Evolutionary conservation across 2,888 invertebrate species (phyloP).

Genomic region (Machimus atricapillus): DNA sequence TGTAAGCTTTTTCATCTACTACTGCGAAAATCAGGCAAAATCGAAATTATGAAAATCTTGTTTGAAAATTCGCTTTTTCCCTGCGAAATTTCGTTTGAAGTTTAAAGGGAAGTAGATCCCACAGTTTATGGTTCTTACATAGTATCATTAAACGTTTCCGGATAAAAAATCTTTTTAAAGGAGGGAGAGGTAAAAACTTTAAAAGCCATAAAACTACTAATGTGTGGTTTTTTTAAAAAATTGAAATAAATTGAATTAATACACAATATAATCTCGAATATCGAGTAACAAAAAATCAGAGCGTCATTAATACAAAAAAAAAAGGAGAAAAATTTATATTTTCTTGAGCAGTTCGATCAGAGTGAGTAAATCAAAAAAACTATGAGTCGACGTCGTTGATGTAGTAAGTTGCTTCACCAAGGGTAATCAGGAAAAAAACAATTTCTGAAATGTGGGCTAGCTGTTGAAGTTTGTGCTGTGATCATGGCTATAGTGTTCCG

Average conservation of each 20-base stretch:
- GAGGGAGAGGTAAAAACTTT: neutral
- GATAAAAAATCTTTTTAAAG: neutral
- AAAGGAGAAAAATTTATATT: neutral
- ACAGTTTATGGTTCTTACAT: neutral
- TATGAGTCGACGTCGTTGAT: neutral
- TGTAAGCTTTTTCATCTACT: too few species aligned
- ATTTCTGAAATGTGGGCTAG: conserved; percentile 54
- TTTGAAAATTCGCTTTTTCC: too few species aligned
- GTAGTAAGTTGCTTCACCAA: conserved; percentile 21
- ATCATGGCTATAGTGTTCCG: conserved; percentile 66
- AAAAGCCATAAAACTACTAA: neutral
- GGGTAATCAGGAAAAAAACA: conserved; percentile 45
- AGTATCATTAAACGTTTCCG: neutral
- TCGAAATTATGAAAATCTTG: too few species aligned
- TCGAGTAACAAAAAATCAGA: conserved; percentile 49
- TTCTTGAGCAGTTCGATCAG: conserved; percentile 31
- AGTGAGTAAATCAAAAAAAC: conserved; percentile 33
- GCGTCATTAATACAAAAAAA: conserved; percentile 45
- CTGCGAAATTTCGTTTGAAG: too few species aligned
- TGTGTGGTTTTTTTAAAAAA: conserved; percentile 11
- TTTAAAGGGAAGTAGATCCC: neutral
- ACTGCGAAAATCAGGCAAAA: too few species aligned
- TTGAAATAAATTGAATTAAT: conserved; percentile 36
- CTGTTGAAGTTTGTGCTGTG: conserved; percentile 56
- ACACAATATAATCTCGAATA: conserved; percentile 49